phyloP scores from a whole-genome alignment of 2,113 vertebrate genomes.

The Emydocephalus ijimae region DNA sequence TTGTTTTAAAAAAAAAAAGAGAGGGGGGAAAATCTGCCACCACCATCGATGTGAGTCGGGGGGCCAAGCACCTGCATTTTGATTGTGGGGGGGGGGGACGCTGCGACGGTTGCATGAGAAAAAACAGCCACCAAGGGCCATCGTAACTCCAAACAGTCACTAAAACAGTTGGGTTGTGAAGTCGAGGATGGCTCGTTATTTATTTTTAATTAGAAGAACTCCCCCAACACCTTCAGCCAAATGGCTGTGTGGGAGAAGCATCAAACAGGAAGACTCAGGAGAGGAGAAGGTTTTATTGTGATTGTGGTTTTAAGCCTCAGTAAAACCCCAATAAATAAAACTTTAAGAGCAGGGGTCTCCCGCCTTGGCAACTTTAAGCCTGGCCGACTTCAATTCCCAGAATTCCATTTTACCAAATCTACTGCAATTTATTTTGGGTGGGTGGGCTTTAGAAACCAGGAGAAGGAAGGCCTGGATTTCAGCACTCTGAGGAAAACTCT shows the following conservation, averaged over 20 bases:
- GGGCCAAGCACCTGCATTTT: too few relatives aligned
- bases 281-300: conserved; percentile 45
- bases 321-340: conserved; percentile 41
- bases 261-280: background rate
- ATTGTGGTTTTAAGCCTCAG: background rate
- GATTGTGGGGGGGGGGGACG: too few relatives aligned
- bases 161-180: background rate
- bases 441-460: background rate
- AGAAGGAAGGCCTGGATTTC: background rate
- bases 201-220: background rate
- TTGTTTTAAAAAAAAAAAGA: too few relatives aligned
- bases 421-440: too few relatives aligned
- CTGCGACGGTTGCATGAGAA: too few relatives aligned
- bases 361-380: too few relatives aligned
- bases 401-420: rapidly evolving
- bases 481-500: background rate
- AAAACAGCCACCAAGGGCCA: too few relatives aligned
- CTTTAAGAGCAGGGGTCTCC: too few relatives aligned
- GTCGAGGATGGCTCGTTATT: background rate
- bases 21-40: too few relatives aligned
- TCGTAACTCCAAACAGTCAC: background rate
- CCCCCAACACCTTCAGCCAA: background rate
- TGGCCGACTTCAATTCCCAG: too few relatives aligned
- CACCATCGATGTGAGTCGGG: too few relatives aligned
- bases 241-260: background rate